A percentile compares a stretch with the other conserved stretches of the same genome.
Conservation (phyloP, 2,888 invertebrate genomes). For the Spodoptera picta region DNA sequence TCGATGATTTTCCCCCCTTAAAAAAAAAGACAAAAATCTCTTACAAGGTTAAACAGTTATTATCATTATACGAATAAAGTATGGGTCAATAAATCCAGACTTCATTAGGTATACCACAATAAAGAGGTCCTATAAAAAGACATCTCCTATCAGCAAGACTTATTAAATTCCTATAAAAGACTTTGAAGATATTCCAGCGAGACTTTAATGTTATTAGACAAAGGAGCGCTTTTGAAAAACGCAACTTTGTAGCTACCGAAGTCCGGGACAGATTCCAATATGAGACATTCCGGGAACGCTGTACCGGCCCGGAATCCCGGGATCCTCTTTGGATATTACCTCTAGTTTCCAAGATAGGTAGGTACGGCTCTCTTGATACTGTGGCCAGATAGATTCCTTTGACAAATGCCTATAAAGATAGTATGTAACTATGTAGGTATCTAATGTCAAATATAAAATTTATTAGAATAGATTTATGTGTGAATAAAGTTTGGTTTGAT, state of each 20-base stretch:
- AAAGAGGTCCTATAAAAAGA: background rate
- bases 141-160: slow-evolving; percentile 2
- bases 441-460: slow-evolving; percentile 16
- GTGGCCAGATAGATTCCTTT: slow-evolving; percentile 46
- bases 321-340: slow-evolving; percentile 59
- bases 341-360: slow-evolving; percentile 43
- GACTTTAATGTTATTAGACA: slow-evolving; percentile 54
- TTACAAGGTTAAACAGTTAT: too few species aligned
- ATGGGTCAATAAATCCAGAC: too few species aligned
- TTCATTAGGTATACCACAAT: too few species aligned
- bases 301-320: slow-evolving; percentile 61
- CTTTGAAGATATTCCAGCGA: slow-evolving; percentile 44
- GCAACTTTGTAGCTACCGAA: slow-evolving; percentile 60
- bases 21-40: too few species aligned
- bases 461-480: too few species aligned
- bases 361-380: slow-evolving; percentile 55
- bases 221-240: slow-evolving; percentile 58
- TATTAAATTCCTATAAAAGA: slow-evolving; percentile 29
- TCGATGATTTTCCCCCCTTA: too few species aligned
- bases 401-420: slow-evolving; percentile 27
- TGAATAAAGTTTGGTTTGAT: too few species aligned
- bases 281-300: slow-evolving; percentile 68
- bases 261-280: slow-evolving; percentile 70
- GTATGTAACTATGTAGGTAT: slow-evolving; percentile 21
- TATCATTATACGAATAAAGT: too few species aligned